These are phyloP conservation scores for Mamestra brassicae DNA, from an alignment of 2,888 invertebrate genomes.

Conservation along the genomic window DNA sequence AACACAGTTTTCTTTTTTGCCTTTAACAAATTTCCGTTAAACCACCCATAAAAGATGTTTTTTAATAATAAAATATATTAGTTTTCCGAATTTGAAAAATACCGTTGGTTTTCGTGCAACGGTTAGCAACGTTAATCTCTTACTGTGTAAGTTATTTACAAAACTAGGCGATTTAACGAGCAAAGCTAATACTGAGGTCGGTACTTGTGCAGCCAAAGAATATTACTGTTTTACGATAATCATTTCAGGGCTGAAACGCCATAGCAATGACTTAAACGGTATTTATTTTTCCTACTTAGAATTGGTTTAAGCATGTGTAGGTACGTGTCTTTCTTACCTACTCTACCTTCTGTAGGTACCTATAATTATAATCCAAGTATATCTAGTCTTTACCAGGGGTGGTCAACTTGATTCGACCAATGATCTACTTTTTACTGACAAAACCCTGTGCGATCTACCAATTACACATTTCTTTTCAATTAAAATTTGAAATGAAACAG, in stretches of 20 bases:
- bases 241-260: conserved; percentile 57
- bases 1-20: not conserved
- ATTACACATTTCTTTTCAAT: too few species aligned
- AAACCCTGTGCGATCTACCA: too few species aligned
- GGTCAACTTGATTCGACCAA: too few species aligned
- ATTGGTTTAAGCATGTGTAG: too few species aligned
- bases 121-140: conserved; percentile 41
- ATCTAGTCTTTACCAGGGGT: too few species aligned
- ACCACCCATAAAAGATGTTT: too few species aligned
- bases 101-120: conserved; percentile 13
- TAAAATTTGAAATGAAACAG: too few species aligned
- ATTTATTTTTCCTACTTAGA: not conserved
- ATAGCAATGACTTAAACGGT: conserved; percentile 4
- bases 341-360: not conserved
- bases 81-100: not conserved
- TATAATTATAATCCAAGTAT: too few species aligned
- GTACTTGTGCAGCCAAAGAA: conserved; percentile 41
- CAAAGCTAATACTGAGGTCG: conserved; percentile 30
- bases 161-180: conserved; percentile 57
- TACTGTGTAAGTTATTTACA: conserved; percentile 57
- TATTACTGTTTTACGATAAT: conserved; percentile 54
- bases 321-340: not conserved
- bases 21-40: too few species aligned
- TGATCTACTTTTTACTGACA: too few species aligned
- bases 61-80: too few species aligned